These are phyloP conservation scores for Raja brachyura DNA, from an alignment of 2,113 vertebrate species.

Conservation along the genomic window DNA sequence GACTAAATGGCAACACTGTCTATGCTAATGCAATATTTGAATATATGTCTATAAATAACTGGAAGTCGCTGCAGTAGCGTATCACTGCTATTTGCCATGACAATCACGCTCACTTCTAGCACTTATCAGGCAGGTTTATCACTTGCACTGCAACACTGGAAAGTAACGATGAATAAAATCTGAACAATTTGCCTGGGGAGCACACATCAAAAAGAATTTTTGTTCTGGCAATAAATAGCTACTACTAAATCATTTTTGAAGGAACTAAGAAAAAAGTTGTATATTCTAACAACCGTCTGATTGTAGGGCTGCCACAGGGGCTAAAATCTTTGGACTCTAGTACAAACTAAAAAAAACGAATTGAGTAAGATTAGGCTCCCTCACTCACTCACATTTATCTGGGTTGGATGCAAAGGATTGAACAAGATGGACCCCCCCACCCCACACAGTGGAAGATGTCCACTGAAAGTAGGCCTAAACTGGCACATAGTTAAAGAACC, in stretches of 20 bases:
- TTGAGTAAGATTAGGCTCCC: no score
- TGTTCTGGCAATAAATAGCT: conserved; percentile 35
- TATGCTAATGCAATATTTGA: conserved; percentile 4
- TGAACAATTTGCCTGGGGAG: conserved; percentile 33
- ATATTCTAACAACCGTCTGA: conserved; percentile 9
- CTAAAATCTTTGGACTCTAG: not conserved
- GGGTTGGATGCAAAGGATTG: no score
- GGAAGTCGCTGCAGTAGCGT: not conserved
- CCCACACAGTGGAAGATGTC: no score
- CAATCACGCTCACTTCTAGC: conserved; percentile 30
- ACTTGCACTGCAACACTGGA: conserved; percentile 22
- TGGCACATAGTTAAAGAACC: no score
- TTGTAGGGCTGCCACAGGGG: conserved; percentile 19
- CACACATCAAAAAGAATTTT: conserved; percentile 36
- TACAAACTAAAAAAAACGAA: not conserved
- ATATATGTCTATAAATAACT: conserved; percentile 26
- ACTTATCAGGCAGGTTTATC: conserved; percentile 36
- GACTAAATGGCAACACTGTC: not conserved
- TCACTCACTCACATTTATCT: no score
- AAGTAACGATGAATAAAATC: conserved; percentile 32
- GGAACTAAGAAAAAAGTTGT: conserved; percentile 7
- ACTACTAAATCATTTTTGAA: conserved; percentile 18
- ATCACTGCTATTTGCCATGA: conserved; percentile 32
- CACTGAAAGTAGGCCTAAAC: no score
- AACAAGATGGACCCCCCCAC: no score